A percentile compares a stretch with the other conserved stretches of the same genome.
phyloP scores from a whole-genome alignment of 1,140 invertebrate species.

The Aphis craccivora region DNA sequence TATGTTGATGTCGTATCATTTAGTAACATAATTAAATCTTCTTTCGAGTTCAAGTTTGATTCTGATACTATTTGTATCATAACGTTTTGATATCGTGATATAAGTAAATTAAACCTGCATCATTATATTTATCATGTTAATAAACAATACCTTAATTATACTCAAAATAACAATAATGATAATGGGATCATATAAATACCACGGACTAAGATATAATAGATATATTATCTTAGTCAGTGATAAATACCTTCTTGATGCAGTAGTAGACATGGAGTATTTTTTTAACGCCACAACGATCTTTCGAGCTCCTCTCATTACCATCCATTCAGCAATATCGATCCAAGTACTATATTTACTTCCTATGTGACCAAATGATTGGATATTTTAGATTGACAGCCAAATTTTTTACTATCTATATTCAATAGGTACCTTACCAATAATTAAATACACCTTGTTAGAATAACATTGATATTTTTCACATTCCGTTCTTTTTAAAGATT shows the following conservation, averaged over 20 bases:
- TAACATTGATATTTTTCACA: not conserved
- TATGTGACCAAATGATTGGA: not conserved
- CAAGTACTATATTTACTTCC: slow-evolving; percentile 58
- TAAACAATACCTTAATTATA: not conserved
- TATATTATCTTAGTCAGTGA: too few relatives aligned
- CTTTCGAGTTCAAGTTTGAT: slow-evolving; percentile 15
- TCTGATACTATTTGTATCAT: slow-evolving; percentile 39
- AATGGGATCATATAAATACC: not conserved
- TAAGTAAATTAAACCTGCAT: slow-evolving; percentile 30
- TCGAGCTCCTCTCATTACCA: slow-evolving; percentile 59
- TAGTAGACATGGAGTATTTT: slow-evolving; percentile 48
- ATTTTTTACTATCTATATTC: not conserved
- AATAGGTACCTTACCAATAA: not conserved
- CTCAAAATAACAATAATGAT: not conserved
- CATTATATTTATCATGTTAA: not conserved
- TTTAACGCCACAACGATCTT: slow-evolving; percentile 58
- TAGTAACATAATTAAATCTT: slow-evolving; percentile 24
- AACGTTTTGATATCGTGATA: not conserved
- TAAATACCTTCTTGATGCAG: slow-evolving; percentile 38
- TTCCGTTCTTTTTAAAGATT: not conserved
- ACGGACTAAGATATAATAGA: too few relatives aligned
- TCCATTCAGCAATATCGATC: slow-evolving; percentile 60
- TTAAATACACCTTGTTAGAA: slow-evolving; percentile 13
- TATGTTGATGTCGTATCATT: not conserved
- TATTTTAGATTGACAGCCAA: not conserved